Base-by-base conservation (phyloP, 2,113 vertebrate genomes). In the Rhinoptilus africanus region DNA sequence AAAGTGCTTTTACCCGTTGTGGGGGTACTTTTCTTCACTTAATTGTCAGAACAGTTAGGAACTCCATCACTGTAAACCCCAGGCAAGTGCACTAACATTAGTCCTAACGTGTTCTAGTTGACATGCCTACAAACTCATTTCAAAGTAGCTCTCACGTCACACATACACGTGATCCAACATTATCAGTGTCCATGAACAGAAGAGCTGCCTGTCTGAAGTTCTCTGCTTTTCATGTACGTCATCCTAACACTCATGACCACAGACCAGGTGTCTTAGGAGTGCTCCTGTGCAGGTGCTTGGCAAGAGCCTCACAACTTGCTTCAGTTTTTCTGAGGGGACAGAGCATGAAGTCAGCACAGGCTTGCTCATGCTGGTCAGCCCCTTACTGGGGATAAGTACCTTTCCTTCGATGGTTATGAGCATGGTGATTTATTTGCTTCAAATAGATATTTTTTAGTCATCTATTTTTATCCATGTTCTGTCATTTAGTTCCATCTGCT, bases 401-500 rank as follows among this genome's bases (percentile, higher is more conserved):
- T 96, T 54, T 66, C 57, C 51, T n/a, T 53, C 69, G 39, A 13
- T 80, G n/a, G 6, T 53, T 91, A 53, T 4, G 9, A 88, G 59
- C 41, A 22, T 59, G 56, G 62, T 37, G 45, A 57, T 88, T 92
- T 97, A 85, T 89, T 96, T 97, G 37, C 89, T 93, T 89, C 84
- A 94, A 94, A 93, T 87, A 91, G 69, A 91, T 93, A 69, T 79
- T 81, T 91, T 96, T 89, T 54, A 79, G 67, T 76, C 66, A 59
- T 94, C 89, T 96, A 97, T 97, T 89, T 97, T 96, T 97, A 97
- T 80, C 67, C 68, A 62, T 5, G 0, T 95, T 91, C 80, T 92
- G 80, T 93, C 88, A 69, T 93, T 93, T 89, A 82, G 66, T 94
- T 97, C 97, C 95, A 96, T 97, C 96, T 97, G 91, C 77, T 88